These are phyloP conservation scores for Glyphotaelius pellucidus DNA, from an alignment of 2,888 invertebrate genomes.

Conservation along the genomic window DNA sequence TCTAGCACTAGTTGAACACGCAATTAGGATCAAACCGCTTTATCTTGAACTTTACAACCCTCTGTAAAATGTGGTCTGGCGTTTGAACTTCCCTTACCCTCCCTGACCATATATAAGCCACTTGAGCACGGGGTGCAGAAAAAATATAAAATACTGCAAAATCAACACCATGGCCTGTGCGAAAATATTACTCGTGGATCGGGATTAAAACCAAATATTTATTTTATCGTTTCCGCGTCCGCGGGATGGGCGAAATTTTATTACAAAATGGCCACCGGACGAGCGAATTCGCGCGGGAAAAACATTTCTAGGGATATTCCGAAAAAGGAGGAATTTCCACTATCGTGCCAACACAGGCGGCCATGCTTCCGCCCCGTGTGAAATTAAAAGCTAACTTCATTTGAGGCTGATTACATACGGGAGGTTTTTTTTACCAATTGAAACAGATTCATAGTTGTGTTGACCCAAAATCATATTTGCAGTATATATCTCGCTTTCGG, in stretches of 20 bases:
- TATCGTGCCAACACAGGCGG: conserved; percentile 46
- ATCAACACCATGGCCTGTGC: conserved; percentile 59
- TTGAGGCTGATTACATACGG: conserved; percentile 39
- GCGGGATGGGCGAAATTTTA: conserved; percentile 60
- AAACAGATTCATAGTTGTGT: background rate
- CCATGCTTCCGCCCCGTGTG: conserved; percentile 41
- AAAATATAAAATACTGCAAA: conserved; percentile 54
- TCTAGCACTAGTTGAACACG: too few relatives aligned
- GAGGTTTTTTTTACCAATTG: background rate
- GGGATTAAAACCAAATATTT: conserved; percentile 66
- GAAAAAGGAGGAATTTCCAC: conserved; percentile 45
- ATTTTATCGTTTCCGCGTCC: conserved; percentile 61
- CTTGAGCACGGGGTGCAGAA: background rate
- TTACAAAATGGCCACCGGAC: conserved; percentile 58
- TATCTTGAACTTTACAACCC: background rate
- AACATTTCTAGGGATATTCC: conserved; percentile 24
- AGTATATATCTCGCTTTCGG: too few relatives aligned
- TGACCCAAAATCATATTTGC: background rate
- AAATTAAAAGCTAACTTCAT: conserved; percentile 48
- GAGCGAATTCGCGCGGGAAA: conserved; percentile 20
- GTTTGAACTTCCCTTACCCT: background rate
- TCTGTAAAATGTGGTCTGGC: too few relatives aligned
- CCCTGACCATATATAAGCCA: conserved; percentile 10
- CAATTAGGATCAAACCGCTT: too few relatives aligned
- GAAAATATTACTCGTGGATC: conserved; percentile 62